Evolutionary conservation across 2,888 invertebrate genomes (phyloP), one percentile per base, ranked within the genome.

Genomic region (Netelia virgata): DNA sequence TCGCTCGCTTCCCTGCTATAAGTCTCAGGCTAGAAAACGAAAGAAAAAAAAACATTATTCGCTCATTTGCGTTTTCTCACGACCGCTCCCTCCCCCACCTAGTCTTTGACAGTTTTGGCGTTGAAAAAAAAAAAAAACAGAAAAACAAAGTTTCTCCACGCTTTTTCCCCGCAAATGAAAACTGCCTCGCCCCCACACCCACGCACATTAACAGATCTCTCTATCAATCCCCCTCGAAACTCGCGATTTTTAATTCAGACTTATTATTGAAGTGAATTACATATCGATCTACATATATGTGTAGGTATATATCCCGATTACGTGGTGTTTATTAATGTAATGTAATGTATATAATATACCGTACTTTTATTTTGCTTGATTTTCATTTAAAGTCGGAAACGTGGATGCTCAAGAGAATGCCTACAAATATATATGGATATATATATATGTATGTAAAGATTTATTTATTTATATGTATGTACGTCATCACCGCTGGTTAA

Each of bases 391-490:
- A 89, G 86, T 91, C 87, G 90, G 90, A 91, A 36, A 92, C 91
- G 90, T 90, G 89, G 90, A 90, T 90, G 89, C 92, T 91, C 90
- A 91, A 91, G 91, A 91, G 91, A 91, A 90, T 92, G 89, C 91
- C 90, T 92, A 92, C 92, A 92, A 92, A 92, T 92, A 92, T 92
- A 91, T 85, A 82, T 66, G 64, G 70, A 86, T 87, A 86, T 85
- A 75, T 86, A 88, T 86, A 72, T 86, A 88, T 85, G 88, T 81
- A 84, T 85, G 86, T 87, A 86, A 87, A 85, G 87, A 89, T 88
- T 86, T 86, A 70, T 81, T 80, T 78, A 43, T 82, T 82, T 86
- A 84, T 84, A 53, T 36, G 36, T 82, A 74, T 87, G 68, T 87
- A 86, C 86, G 84, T 86, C 86, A 87, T 89, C 87, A 88, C 83